These are phyloP conservation scores for Tribolium freemani DNA, from an alignment of 2,888 invertebrate species.

Conservation along the genomic window DNA sequence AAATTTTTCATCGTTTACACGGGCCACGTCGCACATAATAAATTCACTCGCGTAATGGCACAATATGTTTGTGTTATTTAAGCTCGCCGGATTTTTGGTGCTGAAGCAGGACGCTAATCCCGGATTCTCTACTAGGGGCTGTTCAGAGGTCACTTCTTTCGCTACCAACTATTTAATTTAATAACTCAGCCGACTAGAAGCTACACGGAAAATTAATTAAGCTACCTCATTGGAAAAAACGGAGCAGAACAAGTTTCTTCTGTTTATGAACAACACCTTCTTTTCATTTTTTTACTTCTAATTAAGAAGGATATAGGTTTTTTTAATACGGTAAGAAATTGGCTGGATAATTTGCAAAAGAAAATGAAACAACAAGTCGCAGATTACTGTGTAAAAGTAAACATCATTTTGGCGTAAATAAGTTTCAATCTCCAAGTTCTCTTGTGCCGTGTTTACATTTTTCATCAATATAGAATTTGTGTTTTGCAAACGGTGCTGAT, in stretches of 20 bases:
- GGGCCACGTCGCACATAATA: slow-evolving; percentile 23
- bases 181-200: slow-evolving; percentile 11
- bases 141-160: neutral
- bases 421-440: neutral
- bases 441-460: slow-evolving; percentile 3
- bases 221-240: neutral
- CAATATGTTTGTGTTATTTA: slow-evolving; percentile 35
- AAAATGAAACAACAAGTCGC: neutral
- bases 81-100: slow-evolving; percentile 17
- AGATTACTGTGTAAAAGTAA: neutral
- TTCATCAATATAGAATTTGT: neutral
- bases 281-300: too few relatives aligned
- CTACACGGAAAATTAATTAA: slow-evolving; percentile 7
- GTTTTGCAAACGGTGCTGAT: slow-evolving; percentile 1
- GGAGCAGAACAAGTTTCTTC: too few relatives aligned
- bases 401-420: neutral
- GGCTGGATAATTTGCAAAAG: neutral
- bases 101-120: slow-evolving; percentile 22
- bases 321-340: neutral
- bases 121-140: slow-evolving; percentile 1
- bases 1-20: slow-evolving; percentile 37
- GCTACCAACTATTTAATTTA: slow-evolving; percentile 17
- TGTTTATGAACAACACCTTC: too few relatives aligned
- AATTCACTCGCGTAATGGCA: slow-evolving; percentile 21
- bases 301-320: too few relatives aligned